A percentile compares a stretch with the other conserved stretches of the same genome.
Conservation (phyloP, 2,797 vertebrate genomes). For the Channa striata region DNA sequence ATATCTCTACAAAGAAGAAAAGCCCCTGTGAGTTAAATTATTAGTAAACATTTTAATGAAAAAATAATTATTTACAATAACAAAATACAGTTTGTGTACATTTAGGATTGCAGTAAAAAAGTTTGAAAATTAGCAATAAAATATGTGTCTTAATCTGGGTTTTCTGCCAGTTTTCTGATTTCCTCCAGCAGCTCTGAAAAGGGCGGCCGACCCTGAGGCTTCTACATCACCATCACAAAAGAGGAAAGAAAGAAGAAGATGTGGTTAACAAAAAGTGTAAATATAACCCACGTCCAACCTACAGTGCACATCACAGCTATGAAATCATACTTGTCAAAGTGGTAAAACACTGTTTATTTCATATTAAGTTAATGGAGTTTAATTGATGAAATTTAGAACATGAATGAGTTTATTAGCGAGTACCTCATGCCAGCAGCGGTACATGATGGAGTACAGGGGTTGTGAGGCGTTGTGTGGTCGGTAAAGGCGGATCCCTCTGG, state of each 20-base stretch:
- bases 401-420: not conserved
- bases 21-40: not conserved
- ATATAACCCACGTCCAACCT: not conserved
- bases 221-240: slow-evolving; percentile 61
- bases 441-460: slow-evolving; percentile 88
- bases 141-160: slow-evolving; percentile 39
- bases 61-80: slow-evolving; percentile 49
- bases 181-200: slow-evolving; percentile 75
- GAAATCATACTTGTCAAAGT: not conserved
- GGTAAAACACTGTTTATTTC: not conserved
- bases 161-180: slow-evolving; percentile 73
- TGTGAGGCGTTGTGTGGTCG: slow-evolving; percentile 82
- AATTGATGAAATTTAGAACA: not conserved
- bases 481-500: slow-evolving; percentile 87
- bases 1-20: not conserved
- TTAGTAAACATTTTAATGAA: slow-evolving; percentile 13
- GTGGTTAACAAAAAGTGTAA: not conserved
- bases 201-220: slow-evolving; percentile 69
- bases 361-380: not conserved
- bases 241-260: not conserved
- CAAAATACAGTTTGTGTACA: slow-evolving; percentile 29
- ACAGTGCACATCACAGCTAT: not conserved
- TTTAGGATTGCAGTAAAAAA: not conserved
- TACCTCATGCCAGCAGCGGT: slow-evolving; percentile 92
- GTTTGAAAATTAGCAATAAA: not conserved